Conservation (phyloP, 1,140 invertebrate species). For the Ceratosolen fusciceps region DNA sequence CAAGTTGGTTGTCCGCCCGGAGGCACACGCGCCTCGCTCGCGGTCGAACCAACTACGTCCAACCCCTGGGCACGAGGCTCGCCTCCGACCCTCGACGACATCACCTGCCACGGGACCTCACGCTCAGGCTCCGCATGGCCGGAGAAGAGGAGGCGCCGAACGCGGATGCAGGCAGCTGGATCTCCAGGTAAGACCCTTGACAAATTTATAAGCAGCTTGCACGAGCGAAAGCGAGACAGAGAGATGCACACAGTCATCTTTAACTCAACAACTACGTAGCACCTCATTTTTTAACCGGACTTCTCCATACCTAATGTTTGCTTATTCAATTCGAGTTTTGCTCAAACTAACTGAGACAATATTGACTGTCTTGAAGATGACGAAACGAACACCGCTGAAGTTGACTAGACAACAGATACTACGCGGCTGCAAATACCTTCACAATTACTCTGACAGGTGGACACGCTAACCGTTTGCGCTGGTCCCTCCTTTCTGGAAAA, state of each 20-base stretch:
- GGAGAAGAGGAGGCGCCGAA: not conserved
- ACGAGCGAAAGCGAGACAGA: too few relatives aligned
- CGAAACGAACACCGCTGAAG: not conserved
- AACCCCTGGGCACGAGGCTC: slow-evolving; percentile 15
- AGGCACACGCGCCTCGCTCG: not conserved
- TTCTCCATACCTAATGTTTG: not conserved
- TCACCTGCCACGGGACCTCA: not conserved
- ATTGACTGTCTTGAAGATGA: not conserved
- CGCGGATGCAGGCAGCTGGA: not conserved
- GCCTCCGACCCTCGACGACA: not conserved
- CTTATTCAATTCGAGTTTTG: not conserved
- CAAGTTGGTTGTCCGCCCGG: slow-evolving; percentile 26
- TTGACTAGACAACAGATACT: too few relatives aligned
- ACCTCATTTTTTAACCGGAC: too few relatives aligned
- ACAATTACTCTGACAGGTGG: too few relatives aligned
- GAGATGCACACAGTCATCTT: too few relatives aligned
- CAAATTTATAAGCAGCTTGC: too few relatives aligned
- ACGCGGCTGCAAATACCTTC: too few relatives aligned
- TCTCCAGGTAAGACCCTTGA: not conserved
- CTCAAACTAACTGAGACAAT: not conserved
- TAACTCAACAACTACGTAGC: too few relatives aligned
- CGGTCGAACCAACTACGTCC: slow-evolving; percentile 49
- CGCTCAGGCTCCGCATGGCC: slow-evolving; percentile 10
- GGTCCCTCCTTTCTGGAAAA: too few relatives aligned
- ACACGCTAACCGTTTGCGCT: too few relatives aligned